These are phyloP conservation scores for Astreopora myriophthalma DNA, from an alignment of 64 coral and sea anemone species.

Conservation along the genomic window DNA sequence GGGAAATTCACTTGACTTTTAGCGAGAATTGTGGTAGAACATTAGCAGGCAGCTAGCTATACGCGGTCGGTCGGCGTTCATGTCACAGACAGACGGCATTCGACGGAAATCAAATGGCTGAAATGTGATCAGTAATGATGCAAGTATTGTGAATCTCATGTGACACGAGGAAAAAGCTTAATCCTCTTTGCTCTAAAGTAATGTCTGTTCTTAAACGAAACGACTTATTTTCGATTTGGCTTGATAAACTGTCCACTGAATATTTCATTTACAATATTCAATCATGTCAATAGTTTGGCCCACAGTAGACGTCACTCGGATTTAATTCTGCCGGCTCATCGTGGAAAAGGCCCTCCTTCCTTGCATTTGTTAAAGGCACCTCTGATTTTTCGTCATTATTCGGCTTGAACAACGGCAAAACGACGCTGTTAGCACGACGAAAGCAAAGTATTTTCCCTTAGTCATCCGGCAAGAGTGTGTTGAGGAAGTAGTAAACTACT, in stretches of 20 bases:
- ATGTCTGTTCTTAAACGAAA: not conserved
- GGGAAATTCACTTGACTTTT: not conserved
- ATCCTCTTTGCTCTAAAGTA: not conserved
- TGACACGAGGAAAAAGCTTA: not conserved
- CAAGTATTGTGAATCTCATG: not conserved
- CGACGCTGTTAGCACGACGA: too few relatives aligned
- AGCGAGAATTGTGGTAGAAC: not conserved
- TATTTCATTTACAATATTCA: too few relatives aligned
- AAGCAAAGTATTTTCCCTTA: not conserved
- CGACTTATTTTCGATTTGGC: not conserved
- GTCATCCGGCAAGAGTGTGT: too few relatives aligned
- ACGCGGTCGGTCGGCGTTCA: not conserved
- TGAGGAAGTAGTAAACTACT: not conserved
- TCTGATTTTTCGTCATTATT: too few relatives aligned
- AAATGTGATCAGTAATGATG: not conserved
- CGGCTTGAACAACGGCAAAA: not conserved
- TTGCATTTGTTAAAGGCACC: too few relatives aligned
- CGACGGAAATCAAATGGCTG: not conserved
- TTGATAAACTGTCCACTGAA: not conserved
- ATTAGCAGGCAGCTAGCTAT: not conserved
- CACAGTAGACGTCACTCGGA: too few relatives aligned
- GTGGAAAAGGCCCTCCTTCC: too few relatives aligned
- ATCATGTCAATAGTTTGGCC: too few relatives aligned
- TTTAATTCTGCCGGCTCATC: too few relatives aligned
- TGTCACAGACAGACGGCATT: not conserved